Evolutionary conservation across 92 coral and sea anemone species (phyloP).

Genomic region (Epizoanthus stellaris): DNA sequence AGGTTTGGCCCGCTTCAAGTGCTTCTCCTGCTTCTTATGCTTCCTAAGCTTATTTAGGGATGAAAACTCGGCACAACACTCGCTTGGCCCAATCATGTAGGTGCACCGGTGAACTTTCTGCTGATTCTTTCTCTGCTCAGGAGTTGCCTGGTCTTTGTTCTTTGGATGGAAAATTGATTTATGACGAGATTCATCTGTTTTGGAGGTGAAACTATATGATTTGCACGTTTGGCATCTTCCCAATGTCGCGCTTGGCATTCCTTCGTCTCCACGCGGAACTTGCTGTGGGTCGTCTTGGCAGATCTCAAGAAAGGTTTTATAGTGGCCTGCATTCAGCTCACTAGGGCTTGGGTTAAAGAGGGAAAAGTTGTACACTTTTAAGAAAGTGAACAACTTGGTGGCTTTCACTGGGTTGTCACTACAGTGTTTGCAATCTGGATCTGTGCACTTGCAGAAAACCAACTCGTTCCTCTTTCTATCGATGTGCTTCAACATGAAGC

Average conservation of each 20-base stretch:
- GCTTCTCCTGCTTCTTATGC: constrained; percentile 40
- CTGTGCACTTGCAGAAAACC: constrained; percentile 55
- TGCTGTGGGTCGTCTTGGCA: constrained; percentile 43
- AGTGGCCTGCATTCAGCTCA: constrained; percentile 49
- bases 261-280: constrained; percentile 35
- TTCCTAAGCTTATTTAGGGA: constrained; percentile 22
- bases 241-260: constrained; percentile 29
- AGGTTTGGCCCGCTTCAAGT: constrained; percentile 31
- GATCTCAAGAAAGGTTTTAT: constrained; percentile 56
- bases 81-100: constrained; percentile 19
- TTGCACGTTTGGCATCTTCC: constrained; percentile 16
- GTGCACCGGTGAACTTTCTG: constrained; percentile 12
- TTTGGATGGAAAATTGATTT: no score
- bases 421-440: constrained; percentile 54
- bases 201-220: not conserved
- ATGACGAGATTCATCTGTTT: no score
- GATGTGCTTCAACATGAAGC: constrained; percentile 51
- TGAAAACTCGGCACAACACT: constrained; percentile 34
- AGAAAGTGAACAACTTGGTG: constrained; percentile 44
- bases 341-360: constrained; percentile 54
- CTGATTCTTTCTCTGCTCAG: no score
- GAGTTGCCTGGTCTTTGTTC: no score
- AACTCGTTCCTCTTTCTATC: constrained; percentile 57
- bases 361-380: constrained; percentile 38
- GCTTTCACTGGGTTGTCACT: constrained; percentile 56